Evolutionary conservation across 2,888 invertebrate species (phyloP).

Genomic region (Ennomos fuscantarius): DNA sequence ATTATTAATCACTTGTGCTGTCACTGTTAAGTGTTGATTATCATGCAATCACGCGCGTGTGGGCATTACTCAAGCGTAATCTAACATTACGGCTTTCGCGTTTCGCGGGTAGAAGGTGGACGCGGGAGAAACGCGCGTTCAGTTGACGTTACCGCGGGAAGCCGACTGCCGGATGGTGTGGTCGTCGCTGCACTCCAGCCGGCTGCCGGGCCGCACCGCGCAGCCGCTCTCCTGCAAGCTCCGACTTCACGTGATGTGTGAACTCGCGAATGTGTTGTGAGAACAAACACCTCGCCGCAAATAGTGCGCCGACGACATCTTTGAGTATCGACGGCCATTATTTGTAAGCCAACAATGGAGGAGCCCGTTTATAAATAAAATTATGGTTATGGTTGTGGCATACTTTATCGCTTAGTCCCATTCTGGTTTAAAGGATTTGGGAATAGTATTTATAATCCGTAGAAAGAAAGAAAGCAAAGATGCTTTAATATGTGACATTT

Average conservation of each 20-base stretch:
- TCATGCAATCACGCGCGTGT: constrained; percentile 70
- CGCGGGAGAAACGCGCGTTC: constrained; percentile 30
- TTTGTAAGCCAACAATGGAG: constrained; percentile 22
- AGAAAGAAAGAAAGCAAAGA: too few species aligned
- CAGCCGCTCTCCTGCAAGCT: constrained; percentile 64
- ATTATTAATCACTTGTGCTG: constrained; percentile 73
- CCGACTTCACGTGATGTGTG: constrained; percentile 37
- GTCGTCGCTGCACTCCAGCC: constrained; percentile 56
- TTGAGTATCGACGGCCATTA: constrained; percentile 34
- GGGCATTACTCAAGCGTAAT: constrained; percentile 55
- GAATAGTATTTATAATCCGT: too few species aligned
- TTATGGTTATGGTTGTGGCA: constrained; percentile 12
- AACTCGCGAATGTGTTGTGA: constrained; percentile 43
- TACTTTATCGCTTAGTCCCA: constrained; percentile 1
- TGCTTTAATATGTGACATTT: too few species aligned
- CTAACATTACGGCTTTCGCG: constrained; percentile 43
- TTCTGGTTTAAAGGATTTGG: constrained; percentile 6
- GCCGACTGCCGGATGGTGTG: constrained; percentile 59
- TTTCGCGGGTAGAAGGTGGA: constrained; percentile 34
- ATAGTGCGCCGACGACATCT: constrained; percentile 35
- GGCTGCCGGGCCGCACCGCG: constrained; percentile 54
- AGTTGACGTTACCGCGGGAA: constrained; percentile 54
- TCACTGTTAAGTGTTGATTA: constrained; percentile 69
- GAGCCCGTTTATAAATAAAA: constrained; percentile 25
- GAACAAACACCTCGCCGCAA: constrained; percentile 42